Base-by-base conservation (phyloP, 2,888 invertebrate genomes). In the Ectobius pallidus region DNA sequence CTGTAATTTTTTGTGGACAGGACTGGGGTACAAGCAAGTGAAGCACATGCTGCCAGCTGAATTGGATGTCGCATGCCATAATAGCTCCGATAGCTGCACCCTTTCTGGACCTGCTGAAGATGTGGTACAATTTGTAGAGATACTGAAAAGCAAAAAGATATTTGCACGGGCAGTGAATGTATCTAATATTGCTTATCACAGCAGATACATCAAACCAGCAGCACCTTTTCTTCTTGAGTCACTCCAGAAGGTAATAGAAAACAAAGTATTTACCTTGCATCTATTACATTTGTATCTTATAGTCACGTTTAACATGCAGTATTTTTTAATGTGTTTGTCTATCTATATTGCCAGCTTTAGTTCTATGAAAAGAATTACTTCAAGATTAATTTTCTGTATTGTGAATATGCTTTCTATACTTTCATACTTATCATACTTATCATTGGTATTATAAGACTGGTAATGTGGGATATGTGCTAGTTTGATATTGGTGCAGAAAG, bases 51-150 rank as follows among this genome's bases (percentile, higher is more conserved):
- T 85, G 74, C 91, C 92, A 0, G 83, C 87, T 18, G 87, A 87
- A 27, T 89, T 93, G 20, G 89, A 89, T 76, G 88, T 92, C 0
- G 92, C 94, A 16, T 95, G 94, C 79, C 93, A 93, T 82, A 95
- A 95, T 80, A 89, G 92, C 0, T 85, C 88, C 3, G 91, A 91
- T 75, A 92, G 91, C 39, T 90, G 91, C 67, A 94, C 94, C 0
- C 87, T 95, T 71, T 93, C 93, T 2, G 94, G 94, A 0, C 92
- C 92, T 0, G 86, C 86, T 1, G 88, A 88, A 27, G 84, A 84
- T 11, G 87, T 92, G 83, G 83, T 84, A 70, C 82, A 83, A 20
- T 90, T 90, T 77, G 88, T 91, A 0, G 85, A 83, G 70, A 78
- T 84, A 73, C 78, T 88, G n/a, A 84, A 86, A 79, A 80, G 79